A percentile compares a stretch with the other conserved stretches of the same genome.
These are phyloP conservation scores for Strigamia crassipes DNA, from an alignment of 2,888 invertebrate species.

Conservation along the genomic window DNA sequence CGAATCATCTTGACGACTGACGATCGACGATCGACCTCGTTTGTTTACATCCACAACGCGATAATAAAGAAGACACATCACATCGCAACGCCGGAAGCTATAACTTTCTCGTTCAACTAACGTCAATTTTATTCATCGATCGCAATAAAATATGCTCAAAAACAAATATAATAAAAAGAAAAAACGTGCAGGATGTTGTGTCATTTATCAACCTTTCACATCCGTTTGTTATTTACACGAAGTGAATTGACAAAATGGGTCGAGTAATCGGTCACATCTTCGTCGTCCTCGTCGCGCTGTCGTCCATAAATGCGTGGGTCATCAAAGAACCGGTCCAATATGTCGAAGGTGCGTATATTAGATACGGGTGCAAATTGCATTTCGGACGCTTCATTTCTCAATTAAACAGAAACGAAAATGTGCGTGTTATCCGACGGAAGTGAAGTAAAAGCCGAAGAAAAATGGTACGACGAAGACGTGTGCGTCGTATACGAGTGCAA, in stretches of 20 bases:
- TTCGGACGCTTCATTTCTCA: neutral
- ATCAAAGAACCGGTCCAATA: neutral
- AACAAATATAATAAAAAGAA: no score
- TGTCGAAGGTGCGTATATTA: neutral
- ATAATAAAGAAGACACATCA: no score
- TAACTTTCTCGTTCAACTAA: no score
- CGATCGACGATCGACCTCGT: no score
- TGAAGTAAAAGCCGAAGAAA: neutral
- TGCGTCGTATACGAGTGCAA: neutral
- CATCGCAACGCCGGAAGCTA: no score
- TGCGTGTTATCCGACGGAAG: neutral
- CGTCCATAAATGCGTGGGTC: neutral
- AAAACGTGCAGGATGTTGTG: no score
- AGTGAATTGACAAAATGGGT: neutral
- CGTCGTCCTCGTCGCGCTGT: neutral
- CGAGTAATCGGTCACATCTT: neutral
- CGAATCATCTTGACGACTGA: no score
- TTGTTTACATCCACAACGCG: no score
- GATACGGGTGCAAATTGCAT: neutral
- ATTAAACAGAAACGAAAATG: neutral
- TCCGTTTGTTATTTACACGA: neutral
- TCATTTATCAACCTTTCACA: no score
- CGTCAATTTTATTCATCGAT: no score
- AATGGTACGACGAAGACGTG: neutral
- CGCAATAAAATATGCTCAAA: no score